Base-by-base conservation (phyloP, 2,888 invertebrate species). In the Philaethria dido region DNA sequence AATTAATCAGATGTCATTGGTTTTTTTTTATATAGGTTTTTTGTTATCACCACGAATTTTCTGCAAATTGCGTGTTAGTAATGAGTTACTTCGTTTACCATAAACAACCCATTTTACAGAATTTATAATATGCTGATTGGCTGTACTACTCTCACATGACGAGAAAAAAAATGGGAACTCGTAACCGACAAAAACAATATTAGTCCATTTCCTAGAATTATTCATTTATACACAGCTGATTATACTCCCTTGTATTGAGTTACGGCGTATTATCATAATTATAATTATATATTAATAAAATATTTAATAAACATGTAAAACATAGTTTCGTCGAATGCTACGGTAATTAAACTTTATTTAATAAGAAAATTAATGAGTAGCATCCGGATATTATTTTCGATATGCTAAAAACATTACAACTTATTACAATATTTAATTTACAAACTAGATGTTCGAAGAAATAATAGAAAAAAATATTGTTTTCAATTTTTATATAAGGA, bases 1-100 rank as follows among this genome's bases (percentile, higher is more conserved):
- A 39, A 59, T 65, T 65, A 50, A 65, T 65, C 33, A 50, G 60
- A 60, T 64, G 59, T 59, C 50, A 50, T 50, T 48, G 42, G 25
- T 42, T 22, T 18, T 33, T n/a, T n/a, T n/a, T n/a, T n/a, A n/a
- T n/a, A n/a, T n/a, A n/a, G n/a, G n/a, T n/a, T n/a, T n/a, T n/a
- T n/a, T n/a, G n/a, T n/a, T n/a, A n/a, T n/a, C n/a, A n/a, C 5
- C 3, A 33, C 9, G 9, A 33, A 4, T 33, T 33, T 33, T 33
- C 33, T 33, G 33, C 9, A 9, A 1, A 8, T 33, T 33, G 39
- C 1, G 13, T 11, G 13, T 33, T 39, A 13, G 39, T 13, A 13
- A 39, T 39, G 13, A 39, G 13, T 13, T 6, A 39, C 39, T 39
- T 39, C 39, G 13, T 0, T 39, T 6, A 39, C 39, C 1, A 39